phyloP scores from a whole-genome alignment of 2,888 invertebrate genomes.

The Noctuana brunneofusca region DNA sequence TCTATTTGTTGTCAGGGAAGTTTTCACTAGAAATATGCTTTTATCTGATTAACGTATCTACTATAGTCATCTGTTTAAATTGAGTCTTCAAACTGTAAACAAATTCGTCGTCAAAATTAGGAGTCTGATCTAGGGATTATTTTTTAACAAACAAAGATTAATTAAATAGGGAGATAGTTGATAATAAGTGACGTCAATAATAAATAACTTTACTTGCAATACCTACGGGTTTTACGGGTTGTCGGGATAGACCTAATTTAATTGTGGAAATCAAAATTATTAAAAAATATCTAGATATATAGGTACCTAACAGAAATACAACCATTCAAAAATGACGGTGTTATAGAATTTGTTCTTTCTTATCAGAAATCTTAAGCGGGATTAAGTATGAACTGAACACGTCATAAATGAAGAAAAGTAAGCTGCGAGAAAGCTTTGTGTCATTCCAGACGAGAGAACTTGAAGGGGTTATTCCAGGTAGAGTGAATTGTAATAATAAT shows the following conservation, averaged over 20 bases:
- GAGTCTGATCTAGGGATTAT: too few relatives aligned
- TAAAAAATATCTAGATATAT: too few relatives aligned
- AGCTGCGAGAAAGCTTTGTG: constrained; percentile 5
- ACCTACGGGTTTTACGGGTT: too few relatives aligned
- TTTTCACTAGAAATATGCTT: constrained; percentile 23
- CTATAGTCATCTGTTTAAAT: neutral
- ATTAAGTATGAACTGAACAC: constrained; percentile 26
- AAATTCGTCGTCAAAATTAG: neutral
- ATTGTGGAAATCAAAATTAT: neutral
- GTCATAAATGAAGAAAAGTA: constrained; percentile 9
- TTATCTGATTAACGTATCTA: constrained; percentile 8
- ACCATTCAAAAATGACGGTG: constrained; percentile 5
- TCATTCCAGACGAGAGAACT: constrained; percentile 9
- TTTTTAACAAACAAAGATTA: too few relatives aligned
- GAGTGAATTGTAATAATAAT: constrained; percentile 9
- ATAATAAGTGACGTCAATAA: too few relatives aligned
- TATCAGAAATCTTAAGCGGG: constrained; percentile 22
- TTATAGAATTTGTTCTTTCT: constrained; percentile 2
- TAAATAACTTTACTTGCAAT: too few relatives aligned
- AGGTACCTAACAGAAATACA: neutral
- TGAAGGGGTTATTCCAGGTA: constrained; percentile 15
- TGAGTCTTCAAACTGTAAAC: neutral
- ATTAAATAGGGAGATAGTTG: too few relatives aligned
- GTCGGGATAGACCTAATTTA: too few relatives aligned
- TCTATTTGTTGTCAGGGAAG: constrained; percentile 13